Evolutionary conservation across 2,888 invertebrate species (phyloP).

Genomic region (Trichogramma dendrolimi): DNA sequence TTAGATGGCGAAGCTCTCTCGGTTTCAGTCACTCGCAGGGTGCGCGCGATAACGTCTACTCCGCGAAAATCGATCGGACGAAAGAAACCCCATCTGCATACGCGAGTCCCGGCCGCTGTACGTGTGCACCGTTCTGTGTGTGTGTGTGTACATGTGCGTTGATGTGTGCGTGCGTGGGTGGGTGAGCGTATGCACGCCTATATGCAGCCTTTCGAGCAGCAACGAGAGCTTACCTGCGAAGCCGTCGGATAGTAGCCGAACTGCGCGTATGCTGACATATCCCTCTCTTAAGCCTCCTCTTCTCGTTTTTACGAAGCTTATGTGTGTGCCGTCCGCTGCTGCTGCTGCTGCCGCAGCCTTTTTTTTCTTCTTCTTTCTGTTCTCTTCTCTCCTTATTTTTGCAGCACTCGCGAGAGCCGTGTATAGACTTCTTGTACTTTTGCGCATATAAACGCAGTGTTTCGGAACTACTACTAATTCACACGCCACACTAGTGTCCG

Average conservation of each 20-base stretch:
- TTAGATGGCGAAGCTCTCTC: no score
- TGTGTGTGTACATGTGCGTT: no score
- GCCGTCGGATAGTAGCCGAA: conserved; percentile 92
- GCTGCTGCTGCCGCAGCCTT: background rate
- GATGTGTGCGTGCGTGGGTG: no score
- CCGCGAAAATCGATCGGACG: background rate
- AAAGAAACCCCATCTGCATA: conserved; percentile 26
- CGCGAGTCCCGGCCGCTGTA: no score
- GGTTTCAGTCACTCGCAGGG: no score
- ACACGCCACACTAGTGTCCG: no score
- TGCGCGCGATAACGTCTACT: no score
- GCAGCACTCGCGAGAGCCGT: background rate
- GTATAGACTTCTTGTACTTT: no score
- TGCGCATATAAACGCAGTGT: no score
- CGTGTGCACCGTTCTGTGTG: no score
- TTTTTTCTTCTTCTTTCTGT: background rate
- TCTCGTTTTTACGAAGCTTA: background rate
- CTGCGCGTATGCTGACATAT: conserved; percentile 81
- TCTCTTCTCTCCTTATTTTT: background rate
- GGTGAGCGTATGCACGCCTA: no score
- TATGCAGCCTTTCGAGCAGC: background rate
- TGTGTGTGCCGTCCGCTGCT: conserved; percentile 14
- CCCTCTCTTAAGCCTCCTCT: conserved; percentile 12
- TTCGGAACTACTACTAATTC: no score
- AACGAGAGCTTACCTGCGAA: conserved; percentile 69